Evolutionary conservation across 2,797 vertebrate genomes (phyloP).

Genomic region (Parauchenoglanis punctatus): DNA sequence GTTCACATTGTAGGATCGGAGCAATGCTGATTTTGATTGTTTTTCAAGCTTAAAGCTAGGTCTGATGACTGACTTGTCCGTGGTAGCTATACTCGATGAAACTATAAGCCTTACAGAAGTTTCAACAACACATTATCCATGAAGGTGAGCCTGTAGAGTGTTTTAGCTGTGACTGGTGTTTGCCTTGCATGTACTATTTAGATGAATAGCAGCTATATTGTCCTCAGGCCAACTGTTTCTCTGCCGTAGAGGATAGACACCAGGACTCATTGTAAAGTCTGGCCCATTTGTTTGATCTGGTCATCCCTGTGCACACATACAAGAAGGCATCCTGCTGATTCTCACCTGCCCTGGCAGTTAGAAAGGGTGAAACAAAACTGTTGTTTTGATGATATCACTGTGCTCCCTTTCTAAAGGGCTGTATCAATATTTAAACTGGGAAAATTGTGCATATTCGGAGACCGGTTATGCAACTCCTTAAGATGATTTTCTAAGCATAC

Average conservation of each 20-base stretch:
- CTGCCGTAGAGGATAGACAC: neutral
- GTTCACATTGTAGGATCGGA: neutral
- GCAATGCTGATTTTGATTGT: neutral
- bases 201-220: neutral
- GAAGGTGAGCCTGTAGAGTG: neutral
- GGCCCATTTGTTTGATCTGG: neutral
- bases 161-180: neutral
- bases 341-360: neutral
- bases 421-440: neutral
- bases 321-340: neutral
- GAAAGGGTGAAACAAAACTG: neutral
- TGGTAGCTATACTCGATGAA: neutral
- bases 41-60: neutral
- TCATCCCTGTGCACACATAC: neutral
- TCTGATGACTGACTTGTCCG: neutral
- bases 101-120: neutral
- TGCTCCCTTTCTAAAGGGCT: neutral
- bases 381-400: neutral
- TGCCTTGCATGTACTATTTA: neutral
- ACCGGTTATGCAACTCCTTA: neutral
- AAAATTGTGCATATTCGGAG: neutral
- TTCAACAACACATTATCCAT: neutral
- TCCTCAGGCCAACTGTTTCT: neutral
- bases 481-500: neutral
- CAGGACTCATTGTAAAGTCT: neutral